Evolutionary conservation across 2,113 vertebrate species (phyloP), one percentile per base, ranked within the genome.

Genomic region (Pachycephala philippinensis): DNA sequence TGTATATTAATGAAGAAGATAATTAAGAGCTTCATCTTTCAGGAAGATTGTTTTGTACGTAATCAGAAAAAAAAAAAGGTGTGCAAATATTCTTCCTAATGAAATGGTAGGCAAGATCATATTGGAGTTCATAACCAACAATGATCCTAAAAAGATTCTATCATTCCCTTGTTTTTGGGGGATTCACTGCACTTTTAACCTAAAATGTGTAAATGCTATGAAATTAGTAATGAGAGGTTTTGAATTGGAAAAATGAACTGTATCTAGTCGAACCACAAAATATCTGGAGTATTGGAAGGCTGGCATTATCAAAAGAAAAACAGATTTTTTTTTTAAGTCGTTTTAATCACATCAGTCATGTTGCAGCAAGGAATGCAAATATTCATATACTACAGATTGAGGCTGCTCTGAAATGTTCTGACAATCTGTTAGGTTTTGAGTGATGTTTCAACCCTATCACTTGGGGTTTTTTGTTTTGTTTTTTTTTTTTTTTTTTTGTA

Each of bases 351-450:
- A 90, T 91, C 69, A 92, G n/a, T 89, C 82, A 39, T 96, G 44
- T 92, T 94, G 86, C 66, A 90, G 50, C 61, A 54, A 90, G 65
- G 63, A 86, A 71, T 82, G n/a, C 93, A 96, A 97, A 85, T 95
- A 96, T 81, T 84, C 84, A 19, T 94, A 90, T 92, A 92, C 68
- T 97, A 96, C 89, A 87, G 79, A 92, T 90, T 93, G 91, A 92
- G 91, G 78, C 81, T 96, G 49, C 96, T 95, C 91, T 89, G 86
- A 94, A 94, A 87, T 91, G 84, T 92, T 97, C 92, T 97, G 94
- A 95, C 84, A 97, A 82, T 97, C 93, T 96, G 89, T 96, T 96
- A 84, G 74, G 88, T 97, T 97, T 93, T 95, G 86, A 96, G 42
- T 92, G 95, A 65, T 96, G 89, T 95, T 97, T 95, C 85, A 97